A percentile compares a stretch with the other conserved stretches of the same genome.
These are phyloP conservation scores for Hydrozoanthus tunicans DNA, from an alignment of 64 coral and sea anemone genomes.

Conservation along the genomic window DNA sequence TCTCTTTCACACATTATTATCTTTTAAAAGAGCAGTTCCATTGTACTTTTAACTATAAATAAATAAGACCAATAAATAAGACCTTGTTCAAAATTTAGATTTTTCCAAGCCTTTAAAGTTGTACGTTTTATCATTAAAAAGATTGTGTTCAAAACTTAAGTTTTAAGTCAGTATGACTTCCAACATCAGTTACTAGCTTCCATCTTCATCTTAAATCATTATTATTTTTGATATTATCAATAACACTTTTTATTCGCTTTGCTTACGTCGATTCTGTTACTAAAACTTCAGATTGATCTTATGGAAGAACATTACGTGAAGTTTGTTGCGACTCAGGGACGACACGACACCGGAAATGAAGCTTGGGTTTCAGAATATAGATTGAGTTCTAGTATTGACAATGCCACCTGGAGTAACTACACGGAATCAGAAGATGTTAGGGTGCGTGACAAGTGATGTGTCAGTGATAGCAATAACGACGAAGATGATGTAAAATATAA, in stretches of 20 bases:
- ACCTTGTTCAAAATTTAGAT: too few species aligned
- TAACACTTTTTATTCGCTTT: not conserved
- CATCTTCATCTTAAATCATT: not conserved
- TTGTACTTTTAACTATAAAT: too few species aligned
- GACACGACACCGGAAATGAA: slow-evolving; percentile 21
- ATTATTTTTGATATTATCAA: not conserved
- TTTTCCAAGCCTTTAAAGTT: too few species aligned
- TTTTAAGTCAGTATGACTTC: too few species aligned
- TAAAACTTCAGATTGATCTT: slow-evolving; percentile 32
- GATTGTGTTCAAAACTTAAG: too few species aligned
- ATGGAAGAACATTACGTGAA: not conserved
- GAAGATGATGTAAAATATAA: too few species aligned
- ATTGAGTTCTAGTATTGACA: not conserved
- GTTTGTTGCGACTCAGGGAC: slow-evolving; percentile 11
- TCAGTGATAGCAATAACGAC: too few species aligned
- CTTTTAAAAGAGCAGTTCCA: too few species aligned
- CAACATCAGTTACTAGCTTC: not conserved
- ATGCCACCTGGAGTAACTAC: not conserved
- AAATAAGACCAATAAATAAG: too few species aligned
- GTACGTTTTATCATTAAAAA: too few species aligned
- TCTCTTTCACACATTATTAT: too few species aligned
- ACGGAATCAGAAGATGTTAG: not conserved
- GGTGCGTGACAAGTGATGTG: too few species aligned
- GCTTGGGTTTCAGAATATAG: slow-evolving; percentile 21
- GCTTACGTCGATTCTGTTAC: not conserved